phyloP scores from a whole-genome alignment of 1,140 invertebrate species.

The Drosophila arawakana region DNA sequence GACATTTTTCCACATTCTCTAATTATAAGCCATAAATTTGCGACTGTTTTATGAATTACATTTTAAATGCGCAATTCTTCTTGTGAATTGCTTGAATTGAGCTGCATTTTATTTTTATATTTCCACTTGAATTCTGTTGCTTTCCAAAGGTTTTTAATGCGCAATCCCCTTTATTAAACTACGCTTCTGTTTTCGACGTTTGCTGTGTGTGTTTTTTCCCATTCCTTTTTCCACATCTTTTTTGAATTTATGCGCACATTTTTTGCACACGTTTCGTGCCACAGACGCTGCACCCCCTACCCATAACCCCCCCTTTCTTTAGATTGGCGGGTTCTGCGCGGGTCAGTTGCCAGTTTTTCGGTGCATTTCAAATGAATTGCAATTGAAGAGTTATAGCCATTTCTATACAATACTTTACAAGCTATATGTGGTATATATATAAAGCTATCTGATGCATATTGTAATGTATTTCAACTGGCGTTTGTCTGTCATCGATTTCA shows the following conservation, averaged over 20 bases:
- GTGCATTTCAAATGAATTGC: constrained; percentile 44
- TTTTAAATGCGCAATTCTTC: not conserved
- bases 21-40: too few relatives aligned
- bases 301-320: not conserved
- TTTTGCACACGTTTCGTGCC: constrained; percentile 28
- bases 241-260: constrained; percentile 46
- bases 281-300: not conserved
- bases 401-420: not conserved
- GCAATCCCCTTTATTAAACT: not conserved
- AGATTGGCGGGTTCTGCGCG: constrained; percentile 10
- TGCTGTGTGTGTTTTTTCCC: constrained; percentile 13
- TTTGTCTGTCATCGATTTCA: constrained; percentile 57
- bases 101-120: constrained; percentile 2
- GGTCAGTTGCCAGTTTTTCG: constrained; percentile 18
- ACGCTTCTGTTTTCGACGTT: constrained; percentile 51
- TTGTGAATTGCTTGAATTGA: not conserved
- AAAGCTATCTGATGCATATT: constrained; percentile 26
- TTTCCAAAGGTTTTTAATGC: constrained; percentile 19
- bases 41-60: not conserved
- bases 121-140: constrained; percentile 7
- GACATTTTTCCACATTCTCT: too few relatives aligned
- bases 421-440: constrained; percentile 7
- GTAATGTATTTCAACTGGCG: constrained; percentile 32
- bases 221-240: constrained; percentile 36
- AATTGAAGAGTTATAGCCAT: constrained; percentile 28